Base-by-base conservation (phyloP, 23 tunicate species). In the Styela plicata region DNA sequence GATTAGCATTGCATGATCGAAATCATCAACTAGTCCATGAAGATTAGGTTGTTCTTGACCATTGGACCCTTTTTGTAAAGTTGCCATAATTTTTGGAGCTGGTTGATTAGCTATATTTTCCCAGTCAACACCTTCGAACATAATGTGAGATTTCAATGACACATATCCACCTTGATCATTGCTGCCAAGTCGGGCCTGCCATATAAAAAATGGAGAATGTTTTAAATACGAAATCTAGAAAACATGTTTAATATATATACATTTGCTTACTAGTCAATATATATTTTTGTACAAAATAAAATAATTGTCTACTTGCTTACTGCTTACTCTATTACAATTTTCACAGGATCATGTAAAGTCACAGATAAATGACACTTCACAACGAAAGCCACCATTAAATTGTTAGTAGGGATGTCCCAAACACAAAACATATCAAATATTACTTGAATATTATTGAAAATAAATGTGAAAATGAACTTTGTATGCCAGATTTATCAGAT, bases 1-100 rank as follows among this genome's bases (percentile, higher is more conserved):
- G 36, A 63, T 69, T 2, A 83, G 33, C 80, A 91, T 64, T 22
- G 90, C 85, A 33, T 91, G 90, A 63, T 91, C 97, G 34, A 91
- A 86, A 64, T 82, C 87, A 71, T 86, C 89, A 53, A 74, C 74
- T 2, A 91, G 29, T 24, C 76, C 90, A 30, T 69, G 75, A 0
- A 90, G 32, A 52, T 33, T 73, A 19, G 64, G 33, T n/a, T 62
- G 26, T 26, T 80, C 82, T 27, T 86, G 85, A 69, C 85, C 97
- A 74, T 80, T 80, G 16, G 91, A 80, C 63, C 88, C 75, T 25
- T 76, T 44, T 0, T 36, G 36, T 17, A 76, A 53, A 5, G 81
- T 36, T 76, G 29, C 29, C 81, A 76, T 76, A 20, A 76, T 44
- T 53, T 37, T 76, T 7, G 81, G 81, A 37, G 81, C 65, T 7